Base-by-base conservation (phyloP, 2,113 vertebrate species). In the Triplophysa dalaica region DNA sequence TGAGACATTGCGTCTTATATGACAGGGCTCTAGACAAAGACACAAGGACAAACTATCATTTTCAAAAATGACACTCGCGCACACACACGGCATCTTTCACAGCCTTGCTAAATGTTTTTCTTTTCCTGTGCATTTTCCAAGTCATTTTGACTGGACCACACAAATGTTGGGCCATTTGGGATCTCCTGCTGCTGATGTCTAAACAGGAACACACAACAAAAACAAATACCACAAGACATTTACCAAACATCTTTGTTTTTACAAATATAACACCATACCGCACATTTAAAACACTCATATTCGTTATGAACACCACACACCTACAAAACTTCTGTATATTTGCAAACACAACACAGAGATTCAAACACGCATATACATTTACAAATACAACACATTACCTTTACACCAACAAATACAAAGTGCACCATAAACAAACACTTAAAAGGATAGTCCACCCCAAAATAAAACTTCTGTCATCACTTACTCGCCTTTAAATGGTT, bases 21-120 rank as follows among this genome's bases (percentile, higher is more conserved):
- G 48, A 70, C 16, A 54, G 52, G 13, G 24, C 68, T 54, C 14
- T 13, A 50, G 68, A 29, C 50, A 19, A 70, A 54, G 48, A 70
- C 67, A 69, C 45, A 29, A 70, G 68, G 48, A 52, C 17, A 54
- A 33, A 70, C 24, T 29, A 54, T 70, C 52, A 9, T 38, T 70
- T 70, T 54, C 24, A 33, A 19, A 33, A 52, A 26, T 70, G 68
- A 52, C 48, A 52, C 17, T 10, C 22, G 17, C 43, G 6, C 33
- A 66, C 33, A n/a, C 38, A 13, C 64, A 11, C 11, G 8, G 9
- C 1, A 45, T 45, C 43, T 66, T 66, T 66, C 19, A 67, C 10
- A 67, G 14, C n/a, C 12, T 38, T 38, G 33, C 33, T 43, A 45
- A 45, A 9, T 45, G 43, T 45, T 43, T 13, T 43, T 66, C 16